A percentile compares a stretch with the other conserved stretches of the same genome.
These are phyloP conservation scores for Ctenopoma kingsleyae DNA, from an alignment of 2,797 vertebrate genomes.

Conservation along the genomic window DNA sequence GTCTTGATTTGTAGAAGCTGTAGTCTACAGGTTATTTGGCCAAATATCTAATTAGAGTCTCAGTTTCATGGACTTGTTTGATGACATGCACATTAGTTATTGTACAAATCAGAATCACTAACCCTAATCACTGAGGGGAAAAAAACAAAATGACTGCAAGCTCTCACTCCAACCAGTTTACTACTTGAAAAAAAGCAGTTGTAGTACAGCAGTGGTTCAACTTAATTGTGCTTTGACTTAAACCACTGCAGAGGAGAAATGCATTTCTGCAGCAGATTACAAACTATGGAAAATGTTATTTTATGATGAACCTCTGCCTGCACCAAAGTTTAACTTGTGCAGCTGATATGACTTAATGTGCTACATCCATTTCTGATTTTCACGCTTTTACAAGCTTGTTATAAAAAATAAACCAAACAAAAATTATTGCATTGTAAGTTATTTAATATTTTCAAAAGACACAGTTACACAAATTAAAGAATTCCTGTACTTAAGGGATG, in stretches of 20 bases:
- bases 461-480: conserved; percentile 29
- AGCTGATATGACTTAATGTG: neutral
- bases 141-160: too few relatives aligned
- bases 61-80: too few relatives aligned
- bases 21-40: too few relatives aligned
- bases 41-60: too few relatives aligned
- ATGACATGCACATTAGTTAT: too few relatives aligned
- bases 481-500: conserved; percentile 37
- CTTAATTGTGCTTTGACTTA: too few relatives aligned
- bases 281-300: neutral
- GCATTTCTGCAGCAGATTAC: neutral
- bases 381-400: neutral
- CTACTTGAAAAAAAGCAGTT: neutral
- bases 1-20: too few relatives aligned
- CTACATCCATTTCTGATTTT: neutral
- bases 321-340: neutral
- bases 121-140: too few relatives aligned
- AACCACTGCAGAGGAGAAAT: too few relatives aligned
- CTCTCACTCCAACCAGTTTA: too few relatives aligned
- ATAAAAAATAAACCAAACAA: conserved; percentile 19
- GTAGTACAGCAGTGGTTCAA: neutral
- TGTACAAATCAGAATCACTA: too few relatives aligned
- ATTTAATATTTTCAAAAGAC: conserved; percentile 45
- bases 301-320: neutral
- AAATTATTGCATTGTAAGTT: neutral